Conservation (phyloP, 2,113 vertebrate species). For the Campylomormyrus numenius region DNA sequence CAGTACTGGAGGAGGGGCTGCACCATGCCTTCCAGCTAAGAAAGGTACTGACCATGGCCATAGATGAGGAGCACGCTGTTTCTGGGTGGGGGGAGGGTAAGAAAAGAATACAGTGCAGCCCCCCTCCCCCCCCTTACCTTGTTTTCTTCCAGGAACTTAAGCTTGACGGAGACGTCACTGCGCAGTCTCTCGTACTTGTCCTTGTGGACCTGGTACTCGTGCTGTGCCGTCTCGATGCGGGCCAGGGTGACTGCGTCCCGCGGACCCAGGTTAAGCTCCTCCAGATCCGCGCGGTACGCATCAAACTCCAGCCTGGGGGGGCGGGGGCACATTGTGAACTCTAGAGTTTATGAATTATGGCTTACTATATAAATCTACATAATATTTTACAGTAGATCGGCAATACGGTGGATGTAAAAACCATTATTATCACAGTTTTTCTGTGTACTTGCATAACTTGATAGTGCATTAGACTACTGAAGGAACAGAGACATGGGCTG, state of each 20-base stretch:
- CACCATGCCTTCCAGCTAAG: background rate
- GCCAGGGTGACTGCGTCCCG: constrained; percentile 75
- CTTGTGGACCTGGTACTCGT: constrained; percentile 83
- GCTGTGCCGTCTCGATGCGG: constrained; percentile 78
- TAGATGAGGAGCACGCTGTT: background rate
- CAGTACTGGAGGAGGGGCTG: no score
- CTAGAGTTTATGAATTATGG: background rate
- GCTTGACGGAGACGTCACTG: constrained; percentile 85
- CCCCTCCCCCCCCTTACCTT: constrained; percentile 61
- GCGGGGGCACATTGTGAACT: background rate
- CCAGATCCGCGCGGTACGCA: constrained; percentile 89
- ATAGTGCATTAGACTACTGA: background rate
- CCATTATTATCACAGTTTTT: background rate
- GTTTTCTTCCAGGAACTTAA: constrained; percentile 96
- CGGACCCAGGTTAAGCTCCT: constrained; percentile 85
- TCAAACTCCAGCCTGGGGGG: constrained; percentile 81
- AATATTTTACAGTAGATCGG: background rate
- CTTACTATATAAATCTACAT: background rate
- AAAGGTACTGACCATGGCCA: background rate
- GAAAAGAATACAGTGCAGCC: background rate
- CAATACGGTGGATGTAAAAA: background rate
- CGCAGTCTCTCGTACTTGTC: constrained; percentile 90
- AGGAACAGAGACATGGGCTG: background rate
- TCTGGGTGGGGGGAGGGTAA: background rate
- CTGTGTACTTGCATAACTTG: background rate